phyloP scores from a whole-genome alignment of 2,797 vertebrate genomes.

The Eleutherodactylus coqui region DNA sequence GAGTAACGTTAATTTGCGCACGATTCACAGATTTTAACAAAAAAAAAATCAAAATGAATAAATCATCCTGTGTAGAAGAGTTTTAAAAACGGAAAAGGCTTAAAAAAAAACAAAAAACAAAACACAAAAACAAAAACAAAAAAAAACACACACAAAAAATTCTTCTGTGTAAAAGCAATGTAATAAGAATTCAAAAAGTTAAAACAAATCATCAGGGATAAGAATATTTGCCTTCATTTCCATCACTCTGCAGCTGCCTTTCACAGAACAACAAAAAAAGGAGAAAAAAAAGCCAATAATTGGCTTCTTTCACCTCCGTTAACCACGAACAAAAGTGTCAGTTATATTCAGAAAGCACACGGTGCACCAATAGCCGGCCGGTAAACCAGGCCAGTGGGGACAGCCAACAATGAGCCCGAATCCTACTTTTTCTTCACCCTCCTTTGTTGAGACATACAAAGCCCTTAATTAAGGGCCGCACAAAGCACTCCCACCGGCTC shows the following conservation, averaged over 20 bases:
- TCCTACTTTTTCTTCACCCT: constrained; percentile 73
- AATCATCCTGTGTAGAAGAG: no score
- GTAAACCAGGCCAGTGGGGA: constrained; percentile 82
- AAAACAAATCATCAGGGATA: background rate
- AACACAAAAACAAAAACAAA: no score
- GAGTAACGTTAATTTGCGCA: no score
- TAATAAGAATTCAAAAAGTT: background rate
- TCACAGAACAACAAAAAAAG: constrained; percentile 72
- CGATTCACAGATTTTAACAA: no score
- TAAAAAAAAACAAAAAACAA: background rate
- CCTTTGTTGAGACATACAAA: constrained; percentile 83
- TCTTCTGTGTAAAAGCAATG: background rate
- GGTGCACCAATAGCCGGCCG: constrained; percentile 85
- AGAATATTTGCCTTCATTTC: constrained; percentile 77
- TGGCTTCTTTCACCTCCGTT: constrained; percentile 96
- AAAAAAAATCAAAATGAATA: no score
- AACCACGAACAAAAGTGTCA: constrained; percentile 95
- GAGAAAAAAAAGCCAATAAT: constrained; percentile 76
- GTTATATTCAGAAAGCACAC: constrained; percentile 88
- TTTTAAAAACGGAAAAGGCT: no score
- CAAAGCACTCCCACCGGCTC: constrained; percentile 78
- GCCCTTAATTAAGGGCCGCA: constrained; percentile 81
- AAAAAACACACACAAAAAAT: background rate
- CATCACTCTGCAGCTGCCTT: constrained; percentile 83
- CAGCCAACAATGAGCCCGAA: constrained; percentile 82